phyloP scores from a whole-genome alignment of 2,113 vertebrate species.

The Corythaixoides concolor region DNA sequence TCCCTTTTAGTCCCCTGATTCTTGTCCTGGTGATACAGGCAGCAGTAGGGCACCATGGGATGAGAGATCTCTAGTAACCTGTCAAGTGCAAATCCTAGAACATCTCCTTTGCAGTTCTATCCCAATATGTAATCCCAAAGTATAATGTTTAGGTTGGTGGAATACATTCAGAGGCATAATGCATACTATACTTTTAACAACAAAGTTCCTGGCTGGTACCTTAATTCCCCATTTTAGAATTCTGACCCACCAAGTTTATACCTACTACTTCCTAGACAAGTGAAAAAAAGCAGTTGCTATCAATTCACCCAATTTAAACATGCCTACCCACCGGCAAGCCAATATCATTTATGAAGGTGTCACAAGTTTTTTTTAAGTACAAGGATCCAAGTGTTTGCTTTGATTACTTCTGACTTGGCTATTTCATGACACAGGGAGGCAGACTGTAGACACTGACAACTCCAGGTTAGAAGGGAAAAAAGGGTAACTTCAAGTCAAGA shows the following conservation, averaged over 20 bases:
- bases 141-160: background rate
- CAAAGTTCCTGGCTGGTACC: background rate
- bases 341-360: background rate
- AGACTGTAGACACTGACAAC: background rate
- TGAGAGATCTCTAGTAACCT: background rate
- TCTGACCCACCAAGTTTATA: background rate
- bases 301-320: rapidly evolving
- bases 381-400: background rate
- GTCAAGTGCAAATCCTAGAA: background rate
- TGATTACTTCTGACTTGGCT: background rate
- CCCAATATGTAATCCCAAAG: background rate
- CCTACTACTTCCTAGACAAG: background rate
- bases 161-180: background rate
- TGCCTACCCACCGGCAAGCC: background rate
- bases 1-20: background rate
- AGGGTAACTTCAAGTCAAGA: background rate
- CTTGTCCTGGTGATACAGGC: background rate
- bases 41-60: background rate
- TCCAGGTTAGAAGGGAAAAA: background rate
- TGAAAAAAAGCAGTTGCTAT: background rate
- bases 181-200: background rate
- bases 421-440: background rate
- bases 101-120: background rate
- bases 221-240: background rate
- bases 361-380: background rate